Evolutionary conservation across 2,113 vertebrate genomes (phyloP), one percentile per base, ranked within the genome.

Genomic region (Psephotus haematonotus): DNA sequence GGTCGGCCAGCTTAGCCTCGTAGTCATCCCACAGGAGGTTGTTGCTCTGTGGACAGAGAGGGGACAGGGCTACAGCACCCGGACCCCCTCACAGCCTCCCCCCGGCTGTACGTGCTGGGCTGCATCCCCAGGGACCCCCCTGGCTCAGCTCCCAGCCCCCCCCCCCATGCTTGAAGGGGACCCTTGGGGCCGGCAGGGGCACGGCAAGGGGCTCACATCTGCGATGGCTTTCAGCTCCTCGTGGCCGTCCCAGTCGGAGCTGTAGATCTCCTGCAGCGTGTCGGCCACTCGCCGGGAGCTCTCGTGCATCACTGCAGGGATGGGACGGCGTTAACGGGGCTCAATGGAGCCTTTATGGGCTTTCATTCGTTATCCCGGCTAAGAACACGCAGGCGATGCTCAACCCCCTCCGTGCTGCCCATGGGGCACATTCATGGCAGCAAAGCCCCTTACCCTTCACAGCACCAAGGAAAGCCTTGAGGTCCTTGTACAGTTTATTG

Each of bases 21-120:
- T 98, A 99, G 98, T 99, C 99, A 31, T 99, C 99, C 99, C 99
- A 99, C 69, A 99, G 98, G 37, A 99, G 98, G 72, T 99, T 98
- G 35, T 99, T 99, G 80, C 99, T 99, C 99, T 99, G 90, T 4
- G 43, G 60, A 41, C 44, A 39, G 17, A 31, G 16, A 17, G 13
- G 2, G 8, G 13, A 31, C 4, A 5, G 23, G 55, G 23, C 4
- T 65, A 0, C 6, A n/a, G 37, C 20, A 2, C 25, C 37, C 2
- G 2, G 4, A 2, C 28, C 49, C 77, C 55, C 5, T 44, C 37
- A 3, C 3, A 11, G 1, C 23, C 18, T 29, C 87, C 24, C 41
- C 12, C 64, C 2, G 0, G 49, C 53, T 0, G 1, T 46, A 39
- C 6, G n/a, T 35, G 76, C 46, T 0, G 15, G 31, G 49, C 31